Conservation (phyloP, 2,888 invertebrate species). For the Tetragonisca angustula region DNA sequence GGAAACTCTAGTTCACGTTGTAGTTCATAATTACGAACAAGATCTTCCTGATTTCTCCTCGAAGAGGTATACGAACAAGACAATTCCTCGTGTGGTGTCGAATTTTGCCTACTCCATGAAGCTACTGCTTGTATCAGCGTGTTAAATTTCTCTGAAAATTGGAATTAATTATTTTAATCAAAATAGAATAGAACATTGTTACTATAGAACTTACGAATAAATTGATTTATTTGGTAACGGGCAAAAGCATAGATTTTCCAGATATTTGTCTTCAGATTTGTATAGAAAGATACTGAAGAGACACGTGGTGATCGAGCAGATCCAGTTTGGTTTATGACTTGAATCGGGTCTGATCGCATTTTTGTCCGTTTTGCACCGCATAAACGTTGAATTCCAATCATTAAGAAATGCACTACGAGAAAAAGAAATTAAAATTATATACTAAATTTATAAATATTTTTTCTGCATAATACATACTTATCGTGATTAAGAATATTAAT, state of each 20-base stretch:
- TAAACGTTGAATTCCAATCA: conserved; percentile 75
- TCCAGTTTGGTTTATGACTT: conserved; percentile 44
- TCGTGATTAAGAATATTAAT: conserved; percentile 79
- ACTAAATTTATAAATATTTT: neutral
- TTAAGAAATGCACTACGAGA: conserved; percentile 78
- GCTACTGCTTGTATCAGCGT: conserved; percentile 60
- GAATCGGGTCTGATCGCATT: conserved; percentile 16
- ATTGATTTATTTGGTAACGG: conserved; percentile 32
- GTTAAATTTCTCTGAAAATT: conserved; percentile 66
- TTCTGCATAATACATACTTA: conserved; percentile 71
- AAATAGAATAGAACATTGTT: neutral
- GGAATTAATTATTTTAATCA: neutral
- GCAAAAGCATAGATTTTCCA: conserved; percentile 38
- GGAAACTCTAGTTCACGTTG: conserved; percentile 47
- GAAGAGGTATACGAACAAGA: conserved; percentile 79
- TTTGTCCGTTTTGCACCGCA: conserved; percentile 49
- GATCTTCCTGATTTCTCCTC: conserved; percentile 71
- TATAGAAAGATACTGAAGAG: conserved; percentile 14
- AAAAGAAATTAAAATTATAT: neutral
- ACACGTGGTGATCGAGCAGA: neutral
- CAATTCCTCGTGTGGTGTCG: conserved; percentile 74
- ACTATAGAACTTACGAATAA: conserved; percentile 43
- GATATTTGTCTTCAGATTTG: conserved; percentile 28
- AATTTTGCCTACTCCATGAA: conserved; percentile 68
- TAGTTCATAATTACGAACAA: conserved; percentile 62